Evolutionary conservation across 1,140 invertebrate species (phyloP).

Genomic region (Pseudomyrmex dendroicus): DNA sequence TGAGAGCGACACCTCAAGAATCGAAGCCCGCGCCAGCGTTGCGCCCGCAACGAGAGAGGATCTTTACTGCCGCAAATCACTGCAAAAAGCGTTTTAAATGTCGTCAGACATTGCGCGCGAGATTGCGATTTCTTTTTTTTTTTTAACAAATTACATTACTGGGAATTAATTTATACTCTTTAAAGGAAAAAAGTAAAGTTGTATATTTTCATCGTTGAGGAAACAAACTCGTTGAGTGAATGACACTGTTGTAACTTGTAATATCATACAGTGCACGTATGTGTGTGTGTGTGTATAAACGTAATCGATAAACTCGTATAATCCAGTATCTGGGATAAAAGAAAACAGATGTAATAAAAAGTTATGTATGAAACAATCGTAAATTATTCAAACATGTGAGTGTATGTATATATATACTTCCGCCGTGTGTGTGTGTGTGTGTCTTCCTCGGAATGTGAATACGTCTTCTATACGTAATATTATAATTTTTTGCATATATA

Average conservation of each 20-base stretch:
- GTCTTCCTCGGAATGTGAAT: conserved; percentile 15
- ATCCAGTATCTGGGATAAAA: background rate
- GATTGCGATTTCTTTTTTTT: conserved; percentile 1
- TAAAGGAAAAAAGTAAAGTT: conserved; percentile 33
- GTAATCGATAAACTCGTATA: conserved; percentile 47
- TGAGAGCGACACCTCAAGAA: conserved; percentile 78
- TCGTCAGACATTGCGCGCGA: too few species aligned
- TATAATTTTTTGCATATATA: conserved; percentile 69
- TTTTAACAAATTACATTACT: too few species aligned
- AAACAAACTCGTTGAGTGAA: conserved; percentile 48
- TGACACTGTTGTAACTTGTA: conserved; percentile 58
- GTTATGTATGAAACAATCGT: background rate
- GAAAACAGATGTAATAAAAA: conserved; percentile 24
- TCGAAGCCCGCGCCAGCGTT: conserved; percentile 39
- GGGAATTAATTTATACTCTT: background rate
- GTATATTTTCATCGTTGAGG: conserved; percentile 66
- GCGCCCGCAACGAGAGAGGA: background rate
- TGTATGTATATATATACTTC: too few species aligned
- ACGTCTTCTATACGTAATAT: conserved; percentile 20
- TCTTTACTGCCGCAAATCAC: too few species aligned
- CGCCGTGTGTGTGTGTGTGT: too few species aligned
- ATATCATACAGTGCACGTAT: conserved; percentile 44
- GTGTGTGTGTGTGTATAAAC: conserved; percentile 22
- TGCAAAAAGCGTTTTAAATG: too few species aligned
- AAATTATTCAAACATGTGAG: conserved; percentile 26